These are phyloP conservation scores for Phataginus tetradactyla DNA, from an alignment of 2,797 vertebrate genomes.

Conservation along the genomic window DNA sequence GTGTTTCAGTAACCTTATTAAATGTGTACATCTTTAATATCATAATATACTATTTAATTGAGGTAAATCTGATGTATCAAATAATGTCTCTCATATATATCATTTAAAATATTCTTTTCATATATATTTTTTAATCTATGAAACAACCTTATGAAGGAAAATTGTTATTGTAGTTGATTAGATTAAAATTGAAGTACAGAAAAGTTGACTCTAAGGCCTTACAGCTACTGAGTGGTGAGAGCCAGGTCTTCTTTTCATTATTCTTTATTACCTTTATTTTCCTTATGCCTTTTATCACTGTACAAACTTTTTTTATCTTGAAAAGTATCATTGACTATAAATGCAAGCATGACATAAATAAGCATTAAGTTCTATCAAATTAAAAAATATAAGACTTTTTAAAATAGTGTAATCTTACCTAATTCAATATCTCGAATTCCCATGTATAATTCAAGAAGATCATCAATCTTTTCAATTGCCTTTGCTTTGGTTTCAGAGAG, in stretches of 20 bases:
- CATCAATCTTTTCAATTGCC: constrained; percentile 95
- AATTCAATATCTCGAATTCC: constrained; percentile 96
- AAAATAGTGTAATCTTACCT: constrained; percentile 88
- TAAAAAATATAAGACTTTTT: neutral
- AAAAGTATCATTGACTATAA: neutral
- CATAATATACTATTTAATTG: neutral
- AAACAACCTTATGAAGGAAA: neutral
- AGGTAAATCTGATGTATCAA: neutral
- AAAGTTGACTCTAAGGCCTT: neutral
- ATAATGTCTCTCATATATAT: neutral
- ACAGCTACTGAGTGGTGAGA: neutral
- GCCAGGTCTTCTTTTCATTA: neutral
- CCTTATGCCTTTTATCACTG: neutral
- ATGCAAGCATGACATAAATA: neutral
- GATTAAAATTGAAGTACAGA: neutral
- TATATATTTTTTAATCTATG: neutral
- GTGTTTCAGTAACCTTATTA: neutral
- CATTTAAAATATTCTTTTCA: neutral
- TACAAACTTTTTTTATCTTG: constrained; percentile 12
- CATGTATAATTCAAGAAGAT: constrained; percentile 97
- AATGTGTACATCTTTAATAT: neutral
- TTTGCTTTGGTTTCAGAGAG: constrained; percentile 94
- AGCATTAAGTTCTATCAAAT: neutral
- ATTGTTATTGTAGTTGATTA: neutral
- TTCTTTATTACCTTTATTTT: neutral